phyloP scores from a whole-genome alignment of 1,140 invertebrate species.

The Drosophila mauritiana region DNA sequence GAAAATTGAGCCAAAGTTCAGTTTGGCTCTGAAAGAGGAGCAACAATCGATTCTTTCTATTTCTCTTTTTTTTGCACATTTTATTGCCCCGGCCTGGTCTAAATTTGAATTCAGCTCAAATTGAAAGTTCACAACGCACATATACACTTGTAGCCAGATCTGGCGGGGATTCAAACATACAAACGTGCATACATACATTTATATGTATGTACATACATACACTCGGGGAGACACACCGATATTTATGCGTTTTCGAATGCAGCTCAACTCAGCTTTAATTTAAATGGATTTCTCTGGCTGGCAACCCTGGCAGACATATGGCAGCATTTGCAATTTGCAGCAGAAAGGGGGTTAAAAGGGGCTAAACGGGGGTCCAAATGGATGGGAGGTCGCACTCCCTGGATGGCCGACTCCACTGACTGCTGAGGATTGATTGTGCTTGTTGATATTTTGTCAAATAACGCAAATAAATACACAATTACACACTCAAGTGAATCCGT shows the following conservation, averaged over 20 bases:
- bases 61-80: slow-evolving; percentile 46
- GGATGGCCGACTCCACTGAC: slow-evolving; percentile 56
- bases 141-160: slow-evolving; percentile 18
- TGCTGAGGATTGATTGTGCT: slow-evolving; percentile 79
- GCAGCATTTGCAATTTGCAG: slow-evolving; percentile 74
- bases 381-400: slow-evolving; percentile 34
- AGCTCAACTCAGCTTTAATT: slow-evolving; percentile 83
- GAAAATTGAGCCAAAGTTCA: slow-evolving; percentile 80
- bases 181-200: neutral
- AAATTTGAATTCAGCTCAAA: slow-evolving; percentile 83
- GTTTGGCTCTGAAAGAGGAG: slow-evolving; percentile 24
- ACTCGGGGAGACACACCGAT: slow-evolving; percentile 40
- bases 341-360: neutral
- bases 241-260: slow-evolving; percentile 82
- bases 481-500: slow-evolving; percentile 77
- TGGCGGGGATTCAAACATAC: slow-evolving; percentile 15
- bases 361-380: slow-evolving; percentile 1
- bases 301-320: slow-evolving; percentile 70
- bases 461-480: slow-evolving; percentile 84
- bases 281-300: slow-evolving; percentile 71
- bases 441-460: slow-evolving; percentile 84
- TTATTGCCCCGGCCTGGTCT: slow-evolving; percentile 71
- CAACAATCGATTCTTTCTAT: slow-evolving; percentile 27
- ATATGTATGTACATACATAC: neutral
- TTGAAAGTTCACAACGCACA: slow-evolving; percentile 75